These are phyloP conservation scores for Chesias legatella DNA, from an alignment of 2,888 invertebrate genomes.

Conservation along the genomic window DNA sequence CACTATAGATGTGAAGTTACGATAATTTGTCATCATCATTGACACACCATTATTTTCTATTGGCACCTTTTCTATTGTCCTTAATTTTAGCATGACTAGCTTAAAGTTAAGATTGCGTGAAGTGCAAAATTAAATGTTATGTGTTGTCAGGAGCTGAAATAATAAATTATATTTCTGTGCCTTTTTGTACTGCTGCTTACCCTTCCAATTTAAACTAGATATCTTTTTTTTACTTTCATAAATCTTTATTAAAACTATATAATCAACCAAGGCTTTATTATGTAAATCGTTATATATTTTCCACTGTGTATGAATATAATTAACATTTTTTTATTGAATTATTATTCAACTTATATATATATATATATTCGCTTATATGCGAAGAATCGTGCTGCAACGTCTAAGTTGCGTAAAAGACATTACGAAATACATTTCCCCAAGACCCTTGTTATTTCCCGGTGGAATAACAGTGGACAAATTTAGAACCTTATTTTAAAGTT, in stretches of 20 bases:
- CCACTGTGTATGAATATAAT: too few species aligned
- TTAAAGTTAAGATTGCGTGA: constrained; percentile 29
- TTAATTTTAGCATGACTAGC: constrained; percentile 54
- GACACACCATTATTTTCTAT: constrained; percentile 48
- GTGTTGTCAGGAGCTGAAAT: constrained; percentile 16
- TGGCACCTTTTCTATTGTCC: constrained; percentile 59
- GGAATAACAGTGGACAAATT: too few species aligned
- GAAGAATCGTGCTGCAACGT: too few species aligned
- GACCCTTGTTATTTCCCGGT: too few species aligned
- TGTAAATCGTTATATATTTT: too few species aligned
- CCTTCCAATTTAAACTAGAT: constrained; percentile 11
- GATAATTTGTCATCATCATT: constrained; percentile 32
- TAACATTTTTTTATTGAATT: too few species aligned
- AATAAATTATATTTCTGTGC: constrained; percentile 10
- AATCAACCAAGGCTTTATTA: too few species aligned
- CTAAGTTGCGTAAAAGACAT: too few species aligned
- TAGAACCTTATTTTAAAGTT: too few species aligned
- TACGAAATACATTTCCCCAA: too few species aligned
- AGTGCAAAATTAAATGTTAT: constrained; percentile 12
- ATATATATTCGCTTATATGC: too few species aligned
- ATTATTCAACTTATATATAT: too few species aligned
- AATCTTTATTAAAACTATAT: constrained; percentile 14
- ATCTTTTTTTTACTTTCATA: constrained; percentile 14
- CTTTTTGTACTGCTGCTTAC: constrained; percentile 23
- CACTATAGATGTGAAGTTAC: constrained; percentile 3